Base-by-base conservation (phyloP, 2,797 vertebrate genomes). In the Lepus townsendii region DNA sequence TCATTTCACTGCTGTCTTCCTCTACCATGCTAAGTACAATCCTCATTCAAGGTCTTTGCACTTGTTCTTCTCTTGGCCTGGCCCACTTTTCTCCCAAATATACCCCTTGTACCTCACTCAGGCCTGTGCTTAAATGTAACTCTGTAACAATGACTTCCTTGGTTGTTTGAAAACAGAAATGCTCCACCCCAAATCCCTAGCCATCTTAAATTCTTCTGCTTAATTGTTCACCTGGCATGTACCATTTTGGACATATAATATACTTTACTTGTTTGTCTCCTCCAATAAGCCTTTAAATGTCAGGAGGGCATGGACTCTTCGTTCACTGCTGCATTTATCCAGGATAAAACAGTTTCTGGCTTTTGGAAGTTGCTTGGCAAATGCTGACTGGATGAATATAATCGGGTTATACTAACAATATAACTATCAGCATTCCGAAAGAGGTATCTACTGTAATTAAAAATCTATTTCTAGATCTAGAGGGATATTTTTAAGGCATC, bases 391-490 rank as follows among this genome's bases (percentile, higher is more conserved):
- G 75, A 63, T 68, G 30, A 63, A 63, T 91, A 71, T 22, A 72
- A 35, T 62, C 62, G 50, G 50, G 32, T 75, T 79, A 79, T 3
- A 50, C 32, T 69, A 84, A 73, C 5, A 42, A 69, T n/a, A 84
- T 62, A 87, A 4, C 20, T 63, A 13, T 87, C 35, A 92, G n/a
- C 11, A 79, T 88, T 95, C n/a, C 69, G 69, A 30, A 93, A 90
- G 22, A 94, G 8, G 7, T 76, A 80, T 83, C 27, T 95, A 62
- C 16, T 93, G 73, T 17, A 54, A 77, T 86, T n/a, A 77, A 87
- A 75, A 26, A 38, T 68, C n/a, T 27, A 89, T 65, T 79, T 87
- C 22, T 91, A 87, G 60, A 63, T 86, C 9, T 68, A 77, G 68
- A 87, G 50, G 50, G 57, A 50, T 22, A 27, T 42, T 38, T 93